These are phyloP conservation scores for Colius striatus DNA, from an alignment of 2,113 vertebrate genomes.

Conservation along the genomic window DNA sequence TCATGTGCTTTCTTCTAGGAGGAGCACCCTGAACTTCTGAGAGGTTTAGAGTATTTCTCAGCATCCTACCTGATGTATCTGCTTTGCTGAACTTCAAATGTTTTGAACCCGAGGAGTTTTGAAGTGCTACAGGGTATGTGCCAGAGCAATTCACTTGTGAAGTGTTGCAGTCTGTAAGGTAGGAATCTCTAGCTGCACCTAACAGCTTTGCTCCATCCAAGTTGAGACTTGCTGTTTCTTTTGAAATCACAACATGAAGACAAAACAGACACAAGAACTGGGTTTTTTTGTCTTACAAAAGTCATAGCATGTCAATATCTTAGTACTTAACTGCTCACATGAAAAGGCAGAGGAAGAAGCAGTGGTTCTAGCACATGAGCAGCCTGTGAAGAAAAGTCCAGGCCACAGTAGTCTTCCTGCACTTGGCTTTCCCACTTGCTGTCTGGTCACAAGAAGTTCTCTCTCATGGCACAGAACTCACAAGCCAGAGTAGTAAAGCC, in stretches of 20 bases:
- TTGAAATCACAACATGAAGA: neutral
- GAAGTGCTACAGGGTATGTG: neutral
- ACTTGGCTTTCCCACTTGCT: neutral
- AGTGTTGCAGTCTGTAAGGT: neutral
- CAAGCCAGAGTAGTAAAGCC: neutral
- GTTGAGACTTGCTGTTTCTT: neutral
- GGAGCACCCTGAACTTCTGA: neutral
- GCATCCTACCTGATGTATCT: neutral
- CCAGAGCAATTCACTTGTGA: neutral
- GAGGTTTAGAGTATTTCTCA: neutral
- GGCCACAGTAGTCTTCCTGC: neutral
- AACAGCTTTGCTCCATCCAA: neutral
- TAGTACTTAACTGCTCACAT: accelerated
- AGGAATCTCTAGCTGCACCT: neutral
- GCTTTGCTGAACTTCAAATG: neutral
- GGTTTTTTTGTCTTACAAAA: neutral
- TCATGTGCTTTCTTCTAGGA: neutral
- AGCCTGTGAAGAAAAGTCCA: neutral
- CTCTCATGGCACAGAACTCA: neutral
- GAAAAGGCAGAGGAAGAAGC: neutral
- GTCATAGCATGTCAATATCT: accelerated
- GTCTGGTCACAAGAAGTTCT: neutral
- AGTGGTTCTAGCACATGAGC: too few species aligned
- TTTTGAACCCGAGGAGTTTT: neutral
- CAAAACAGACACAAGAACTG: neutral